Base-by-base conservation (phyloP, 2,113 vertebrate species). In the Grammomys surdaster region DNA sequence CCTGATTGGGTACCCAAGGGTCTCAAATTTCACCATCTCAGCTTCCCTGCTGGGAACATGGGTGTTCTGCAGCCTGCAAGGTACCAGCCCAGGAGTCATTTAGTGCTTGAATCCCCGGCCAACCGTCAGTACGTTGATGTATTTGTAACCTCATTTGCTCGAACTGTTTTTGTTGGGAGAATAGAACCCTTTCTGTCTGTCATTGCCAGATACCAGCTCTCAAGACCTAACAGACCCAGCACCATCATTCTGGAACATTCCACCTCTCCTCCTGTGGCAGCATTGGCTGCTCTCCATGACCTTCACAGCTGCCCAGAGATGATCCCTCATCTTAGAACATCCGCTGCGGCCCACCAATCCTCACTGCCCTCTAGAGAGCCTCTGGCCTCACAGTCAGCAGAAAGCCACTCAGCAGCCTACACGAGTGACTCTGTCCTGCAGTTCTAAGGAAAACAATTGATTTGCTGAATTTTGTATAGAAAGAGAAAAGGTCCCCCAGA, bases 301-400 rank as follows among this genome's bases (percentile, higher is more conserved):
- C 95, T 89, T 76, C 97, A 96, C 97, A 98, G 98, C 98, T 96
- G 92, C 97, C 95, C 92, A 89, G 22, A 48, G 98, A 98, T 95
- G 97, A 98, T 97, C 98, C 95, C 70, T 98, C 98, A 97, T 96
- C 95, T 95, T 98, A 81, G 94, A 96, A 95, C 97, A 87, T 67
- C 94, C 46, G 0, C 67, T 96, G 92, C 96, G 93, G 98, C 96
- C 96, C 95, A 96, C 58, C 97, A 97, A 88, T 98, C 95, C 98
- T 98, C 98, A 98, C 98, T 98, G 98, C 98, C 98, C 98, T 98
- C 98, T 98, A 98, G 98, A 98, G 98, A 98, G 97, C 98, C 95
- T 98, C 97, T 65, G 8, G 96, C 97, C 91, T 88, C 96, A 51
- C 95, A 96, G 98, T 98, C 98, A 98, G 98, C 98, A 98, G 96